Evolutionary conservation across 2,888 invertebrate genomes (phyloP), one percentile per base, ranked within the genome.

Genomic region (Latrodectus elegans): DNA sequence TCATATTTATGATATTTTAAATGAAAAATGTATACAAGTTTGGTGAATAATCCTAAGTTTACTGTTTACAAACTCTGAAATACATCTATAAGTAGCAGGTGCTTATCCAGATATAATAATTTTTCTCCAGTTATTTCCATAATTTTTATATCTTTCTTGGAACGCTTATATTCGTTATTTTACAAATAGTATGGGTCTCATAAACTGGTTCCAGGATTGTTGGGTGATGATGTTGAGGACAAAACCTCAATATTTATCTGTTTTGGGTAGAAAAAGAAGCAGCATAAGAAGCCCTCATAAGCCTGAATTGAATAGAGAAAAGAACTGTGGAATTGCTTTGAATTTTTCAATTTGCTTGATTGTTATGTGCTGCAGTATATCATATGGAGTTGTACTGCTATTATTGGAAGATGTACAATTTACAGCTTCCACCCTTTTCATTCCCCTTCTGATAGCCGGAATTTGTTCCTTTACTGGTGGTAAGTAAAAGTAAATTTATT

Each of bases 191-290:
- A 86, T 86, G 86, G 81, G 86, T n/a, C 53, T 77, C 4, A 22
- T 22, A 4, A 73, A 17, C 22, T 86, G 86, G 81, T 73, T 71
- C 15, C 76, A 67, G 51, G 81, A 86, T 22, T 67, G 81, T n/a
- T 86, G 86, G 86, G 15, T 81, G 9, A 76, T 86, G 81, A 86
- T 86, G 86, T 17, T 86, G 52, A 52, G 86, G 8, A 86, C 86
- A 8, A 86, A 86, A 55, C 86, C 86, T 9, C 86, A 86, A 22
- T 86, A 77, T 51, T 26, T 86, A 6, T 81, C 86, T 0, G 73
- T 81, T 8, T 55, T 86, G 6, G 81, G 81, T 8, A 26, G 86
- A 1, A 86, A 86, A n/a, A 52, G 86, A 8, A 86, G 86, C 8
- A 86, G 81, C n/a, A 67, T 81, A n/a, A 51, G 65, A 12, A 81